Conservation (phyloP, 2,113 vertebrate genomes). For the Cichladusa arquata region DNA sequence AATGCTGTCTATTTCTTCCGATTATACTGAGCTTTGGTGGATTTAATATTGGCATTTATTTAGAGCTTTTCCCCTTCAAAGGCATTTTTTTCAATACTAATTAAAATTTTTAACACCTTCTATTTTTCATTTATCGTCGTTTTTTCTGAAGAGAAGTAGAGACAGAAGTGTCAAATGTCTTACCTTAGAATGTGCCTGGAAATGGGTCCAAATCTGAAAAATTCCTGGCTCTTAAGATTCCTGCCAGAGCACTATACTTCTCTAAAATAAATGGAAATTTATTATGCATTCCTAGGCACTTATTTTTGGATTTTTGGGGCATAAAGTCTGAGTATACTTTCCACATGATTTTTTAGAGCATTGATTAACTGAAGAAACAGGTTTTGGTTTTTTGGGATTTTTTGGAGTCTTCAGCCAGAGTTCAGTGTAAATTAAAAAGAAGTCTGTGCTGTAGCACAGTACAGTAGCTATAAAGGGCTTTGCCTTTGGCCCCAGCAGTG, state of each 20-base stretch:
- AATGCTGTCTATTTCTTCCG: neutral
- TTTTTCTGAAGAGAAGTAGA: neutral
- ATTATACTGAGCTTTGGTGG: neutral
- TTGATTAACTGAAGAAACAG: neutral
- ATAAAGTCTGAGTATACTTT: neutral
- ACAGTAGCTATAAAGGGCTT: neutral
- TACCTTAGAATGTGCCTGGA: neutral
- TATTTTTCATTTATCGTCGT: neutral
- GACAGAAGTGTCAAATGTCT: neutral
- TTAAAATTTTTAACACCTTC: accelerated
- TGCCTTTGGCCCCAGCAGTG: neutral
- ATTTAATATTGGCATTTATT: neutral
- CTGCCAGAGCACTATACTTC: neutral
- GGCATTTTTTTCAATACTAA: neutral
- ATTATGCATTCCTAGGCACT: neutral
- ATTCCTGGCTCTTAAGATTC: neutral
- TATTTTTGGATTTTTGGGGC: neutral
- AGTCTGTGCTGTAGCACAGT: neutral
- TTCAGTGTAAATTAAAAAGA: neutral
- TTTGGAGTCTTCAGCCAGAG: neutral
- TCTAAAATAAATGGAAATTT: neutral
- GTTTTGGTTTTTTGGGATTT: neutral
- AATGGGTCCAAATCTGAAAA: neutral
- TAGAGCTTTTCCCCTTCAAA: neutral
- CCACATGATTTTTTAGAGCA: neutral